Conservation (phyloP, 2,888 invertebrate species). For the Sipha maydis region DNA sequence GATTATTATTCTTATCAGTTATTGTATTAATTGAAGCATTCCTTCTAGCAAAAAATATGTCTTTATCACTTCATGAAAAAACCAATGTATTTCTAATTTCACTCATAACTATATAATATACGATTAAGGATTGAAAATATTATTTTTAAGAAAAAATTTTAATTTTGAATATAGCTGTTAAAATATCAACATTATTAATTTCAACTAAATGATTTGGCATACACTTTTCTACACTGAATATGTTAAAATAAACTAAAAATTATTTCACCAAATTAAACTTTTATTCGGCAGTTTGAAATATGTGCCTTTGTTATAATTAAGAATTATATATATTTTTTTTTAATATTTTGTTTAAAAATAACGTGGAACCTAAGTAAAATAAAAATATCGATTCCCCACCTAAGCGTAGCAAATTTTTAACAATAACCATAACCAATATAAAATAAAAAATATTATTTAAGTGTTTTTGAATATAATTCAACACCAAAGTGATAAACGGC, state of each 20-base stretch:
- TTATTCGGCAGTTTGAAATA: background rate
- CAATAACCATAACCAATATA: background rate
- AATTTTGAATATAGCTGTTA: too few relatives aligned
- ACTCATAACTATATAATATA: too few relatives aligned
- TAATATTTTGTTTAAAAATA: background rate
- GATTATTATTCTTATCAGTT: too few relatives aligned
- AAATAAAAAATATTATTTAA: background rate
- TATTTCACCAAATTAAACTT: background rate
- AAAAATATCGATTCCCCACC: background rate
- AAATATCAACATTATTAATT: background rate
- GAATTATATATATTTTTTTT: conserved; percentile 24
- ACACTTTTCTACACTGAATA: background rate
- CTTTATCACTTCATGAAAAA: too few relatives aligned
- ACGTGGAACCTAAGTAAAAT: background rate
- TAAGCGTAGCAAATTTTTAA: background rate
- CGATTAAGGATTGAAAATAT: too few relatives aligned
- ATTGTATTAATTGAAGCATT: too few relatives aligned
- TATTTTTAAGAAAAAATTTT: too few relatives aligned
- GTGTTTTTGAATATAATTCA: background rate
- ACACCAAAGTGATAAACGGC: background rate
- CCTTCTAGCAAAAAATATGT: too few relatives aligned
- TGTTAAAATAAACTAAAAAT: background rate
- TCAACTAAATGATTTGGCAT: background rate
- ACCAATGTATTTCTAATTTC: too few relatives aligned
- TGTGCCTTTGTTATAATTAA: background rate